phyloP scores from a whole-genome alignment of 1,140 invertebrate genomes.

The Hylyphantes graminicola region DNA sequence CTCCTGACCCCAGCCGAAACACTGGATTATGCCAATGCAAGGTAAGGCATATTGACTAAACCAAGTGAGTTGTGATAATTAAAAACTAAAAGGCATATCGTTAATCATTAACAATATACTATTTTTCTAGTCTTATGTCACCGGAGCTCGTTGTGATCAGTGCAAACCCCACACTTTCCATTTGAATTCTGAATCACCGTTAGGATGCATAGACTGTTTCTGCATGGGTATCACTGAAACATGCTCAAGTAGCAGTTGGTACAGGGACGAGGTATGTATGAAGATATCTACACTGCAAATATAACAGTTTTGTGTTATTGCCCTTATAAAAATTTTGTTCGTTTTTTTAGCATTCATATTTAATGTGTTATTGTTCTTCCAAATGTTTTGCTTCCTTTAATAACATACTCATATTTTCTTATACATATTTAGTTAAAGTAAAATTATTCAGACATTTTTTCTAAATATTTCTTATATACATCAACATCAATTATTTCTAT shows the following conservation, averaged over 20 bases:
- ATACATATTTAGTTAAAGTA: neutral
- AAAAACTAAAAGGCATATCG: neutral
- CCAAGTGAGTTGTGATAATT: neutral
- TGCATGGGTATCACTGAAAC: constrained; percentile 83
- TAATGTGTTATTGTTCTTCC: too few species aligned
- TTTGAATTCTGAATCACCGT: constrained; percentile 77
- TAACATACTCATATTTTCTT: too few species aligned
- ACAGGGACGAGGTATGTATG: constrained; percentile 74
- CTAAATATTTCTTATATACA: neutral
- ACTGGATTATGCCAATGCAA: constrained; percentile 85
- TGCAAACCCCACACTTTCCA: constrained; percentile 85
- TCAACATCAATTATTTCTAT: too few species aligned
- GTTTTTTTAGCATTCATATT: too few species aligned
- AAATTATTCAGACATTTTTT: neutral
- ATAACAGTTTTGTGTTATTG: neutral
- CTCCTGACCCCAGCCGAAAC: constrained; percentile 69
- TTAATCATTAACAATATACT: neutral
- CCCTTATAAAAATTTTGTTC: neutral
- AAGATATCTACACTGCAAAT: neutral
- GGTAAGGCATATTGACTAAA: constrained; percentile 68
- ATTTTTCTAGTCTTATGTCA: constrained; percentile 72
- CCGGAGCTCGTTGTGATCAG: constrained; percentile 82
- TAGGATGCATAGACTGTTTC: constrained; percentile 93
- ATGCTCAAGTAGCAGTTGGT: constrained; percentile 75
- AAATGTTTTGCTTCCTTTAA: too few species aligned